Evolutionary conservation across 2,113 vertebrate genomes (phyloP), one percentile per base, ranked within the genome.

Genomic region (Paralichthys olivaceus): DNA sequence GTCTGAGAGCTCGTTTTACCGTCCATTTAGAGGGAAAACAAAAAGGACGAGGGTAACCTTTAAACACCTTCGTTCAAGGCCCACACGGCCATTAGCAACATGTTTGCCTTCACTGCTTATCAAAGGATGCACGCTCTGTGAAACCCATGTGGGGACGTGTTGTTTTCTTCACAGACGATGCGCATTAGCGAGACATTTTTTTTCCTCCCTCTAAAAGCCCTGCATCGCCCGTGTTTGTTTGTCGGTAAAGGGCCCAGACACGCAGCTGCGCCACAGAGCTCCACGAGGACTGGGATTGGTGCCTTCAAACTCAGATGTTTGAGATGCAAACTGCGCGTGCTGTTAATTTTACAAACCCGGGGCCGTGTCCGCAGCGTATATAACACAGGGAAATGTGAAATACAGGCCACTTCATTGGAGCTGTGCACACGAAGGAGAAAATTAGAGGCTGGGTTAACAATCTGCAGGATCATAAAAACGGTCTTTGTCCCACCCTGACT

Each of bases 301-400:
- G 77, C 73, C 79, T 79, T 76, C 49, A 65, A 61, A 68, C 72
- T 61, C 64, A 75, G 49, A 53, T 20, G 49, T 19, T 49, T 7
- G 45, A 19, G 45, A 49, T 20, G 14, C 45, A 20, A 19, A 49
- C 45, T 7, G 37, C 17, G 45, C 45, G 45, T 19, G 51, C 70
- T 77, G 83, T 81, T 87, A 62, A 76, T 90, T 91, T 89, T 87
- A 88, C 58, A 32, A 90, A 80, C 79, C 72, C 69, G 80, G 37
- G 57, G 65, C 66, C 56, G 17, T 22, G 57, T 80, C 75, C 0
- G 5, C 45, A 49, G 15, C 45, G 45, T 15, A 17, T 76, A 32
- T 85, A 79, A 91, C 83, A 77, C 6, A 4, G 66, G 79, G 84
- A 84, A 81, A 84, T 84, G 82, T 72, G 70, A 89, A 87, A 65